phyloP scores from a whole-genome alignment of 1,140 invertebrate species.

The Lamellibrachia luymesi region DNA sequence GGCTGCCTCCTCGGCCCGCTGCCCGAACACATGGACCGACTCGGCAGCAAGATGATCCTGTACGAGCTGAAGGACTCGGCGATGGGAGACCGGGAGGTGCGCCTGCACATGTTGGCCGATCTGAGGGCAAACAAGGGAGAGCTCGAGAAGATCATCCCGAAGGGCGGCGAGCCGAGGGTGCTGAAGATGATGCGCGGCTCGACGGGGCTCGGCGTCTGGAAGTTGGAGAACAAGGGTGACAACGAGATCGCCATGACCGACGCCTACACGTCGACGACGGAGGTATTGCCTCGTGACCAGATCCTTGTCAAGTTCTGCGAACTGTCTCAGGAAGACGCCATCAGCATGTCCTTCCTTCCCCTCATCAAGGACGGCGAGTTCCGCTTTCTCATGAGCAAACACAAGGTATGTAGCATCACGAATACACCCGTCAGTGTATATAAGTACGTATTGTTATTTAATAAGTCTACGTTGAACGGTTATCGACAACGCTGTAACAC shows the following conservation, averaged over 20 bases:
- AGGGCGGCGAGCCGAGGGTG: slow-evolving; percentile 26
- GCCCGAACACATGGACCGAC: slow-evolving; percentile 28
- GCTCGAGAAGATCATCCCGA: slow-evolving; percentile 26
- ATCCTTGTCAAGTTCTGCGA: slow-evolving; percentile 22
- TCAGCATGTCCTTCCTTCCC: slow-evolving; percentile 31
- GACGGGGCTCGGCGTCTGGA: slow-evolving; percentile 29
- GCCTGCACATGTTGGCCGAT: slow-evolving; percentile 21
- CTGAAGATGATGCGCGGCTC: slow-evolving; percentile 30
- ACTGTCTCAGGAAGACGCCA: slow-evolving; percentile 27
- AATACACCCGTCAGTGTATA: background rate
- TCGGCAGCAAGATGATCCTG: slow-evolving; percentile 28
- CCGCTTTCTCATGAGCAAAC: slow-evolving; percentile 28
- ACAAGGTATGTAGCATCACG: slow-evolving; percentile 14
- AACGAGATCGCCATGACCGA: slow-evolving; percentile 26
- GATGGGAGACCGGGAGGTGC: slow-evolving; percentile 23
- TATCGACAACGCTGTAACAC: background rate
- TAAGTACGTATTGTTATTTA: background rate
- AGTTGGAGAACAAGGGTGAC: slow-evolving; percentile 29
- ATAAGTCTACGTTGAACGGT: background rate
- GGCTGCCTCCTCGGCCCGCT: slow-evolving; percentile 27
- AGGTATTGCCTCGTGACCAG: slow-evolving; percentile 20
- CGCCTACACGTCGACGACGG: slow-evolving; percentile 24
- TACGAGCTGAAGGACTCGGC: slow-evolving; percentile 29
- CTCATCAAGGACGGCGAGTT: slow-evolving; percentile 30
- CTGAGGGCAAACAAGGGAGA: slow-evolving; percentile 22